Percentiles rank a stretch among this genome's conserved stretches.
Evolutionary conservation across 2,888 invertebrate species (phyloP).

Genomic region (Dichetophora obliterata): DNA sequence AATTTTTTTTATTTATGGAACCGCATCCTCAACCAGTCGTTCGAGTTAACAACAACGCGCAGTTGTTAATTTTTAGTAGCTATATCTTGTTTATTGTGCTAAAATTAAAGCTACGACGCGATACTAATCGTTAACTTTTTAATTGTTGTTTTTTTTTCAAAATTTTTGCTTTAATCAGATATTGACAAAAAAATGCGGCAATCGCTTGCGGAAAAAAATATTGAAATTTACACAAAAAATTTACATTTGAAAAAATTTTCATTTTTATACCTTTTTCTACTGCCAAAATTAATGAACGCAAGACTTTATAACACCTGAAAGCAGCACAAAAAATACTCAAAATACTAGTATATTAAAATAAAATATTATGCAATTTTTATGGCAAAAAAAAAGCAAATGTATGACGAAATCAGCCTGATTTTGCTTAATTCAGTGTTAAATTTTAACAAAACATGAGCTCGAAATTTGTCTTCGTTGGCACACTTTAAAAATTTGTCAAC

Average conservation of each 20-base stretch:
- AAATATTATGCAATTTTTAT: conserved; percentile 13
- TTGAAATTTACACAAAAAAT: conserved; percentile 17
- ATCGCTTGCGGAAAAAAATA: background rate
- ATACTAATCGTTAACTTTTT: too few relatives aligned
- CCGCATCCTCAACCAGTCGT: too few relatives aligned
- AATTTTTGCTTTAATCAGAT: background rate
- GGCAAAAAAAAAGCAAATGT: background rate
- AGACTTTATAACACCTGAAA: background rate
- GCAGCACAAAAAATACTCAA: background rate
- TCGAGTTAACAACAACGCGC: too few relatives aligned
- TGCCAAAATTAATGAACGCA: background rate
- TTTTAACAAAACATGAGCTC: background rate
- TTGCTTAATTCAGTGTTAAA: background rate
- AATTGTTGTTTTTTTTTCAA: too few relatives aligned
- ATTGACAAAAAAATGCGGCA: background rate
- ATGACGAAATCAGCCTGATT: background rate
- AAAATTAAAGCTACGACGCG: too few relatives aligned
- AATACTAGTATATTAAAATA: background rate
- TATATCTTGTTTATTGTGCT: too few relatives aligned
- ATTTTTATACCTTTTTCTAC: background rate
- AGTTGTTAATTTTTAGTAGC: too few relatives aligned
- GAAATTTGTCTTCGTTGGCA: background rate
- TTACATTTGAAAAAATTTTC: background rate
- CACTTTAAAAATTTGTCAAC: too few relatives aligned
- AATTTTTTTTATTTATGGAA: too few relatives aligned